Percentiles rank a stretch among this genome's conserved stretches.
These are phyloP conservation scores for Otus scops DNA, from an alignment of 2,797 vertebrate genomes.

Conservation along the genomic window DNA sequence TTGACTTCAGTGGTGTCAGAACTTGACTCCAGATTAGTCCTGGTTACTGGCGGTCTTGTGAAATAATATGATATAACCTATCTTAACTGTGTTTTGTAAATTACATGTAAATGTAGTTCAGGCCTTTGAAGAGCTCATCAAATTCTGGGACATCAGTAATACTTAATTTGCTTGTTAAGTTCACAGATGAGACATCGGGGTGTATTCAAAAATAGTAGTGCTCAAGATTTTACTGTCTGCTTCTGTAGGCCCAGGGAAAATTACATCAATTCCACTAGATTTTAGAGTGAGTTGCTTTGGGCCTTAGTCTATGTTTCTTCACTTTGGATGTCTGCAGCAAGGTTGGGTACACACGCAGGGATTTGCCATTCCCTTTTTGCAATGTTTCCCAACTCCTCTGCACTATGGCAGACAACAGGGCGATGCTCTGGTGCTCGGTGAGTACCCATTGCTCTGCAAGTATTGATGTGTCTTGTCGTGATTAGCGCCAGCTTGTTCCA, in stretches of 20 bases:
- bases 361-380: background rate
- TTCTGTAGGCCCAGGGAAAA: background rate
- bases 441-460: background rate
- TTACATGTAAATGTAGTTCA: background rate
- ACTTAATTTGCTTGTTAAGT: background rate
- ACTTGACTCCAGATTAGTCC: background rate
- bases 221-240: background rate
- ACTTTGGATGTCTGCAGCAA: background rate
- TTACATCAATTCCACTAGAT: accelerated
- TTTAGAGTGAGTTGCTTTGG: background rate
- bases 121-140: background rate
- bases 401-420: accelerated
- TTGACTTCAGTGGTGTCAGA: background rate
- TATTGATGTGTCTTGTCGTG: background rate
- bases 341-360: background rate
- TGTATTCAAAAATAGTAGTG: background rate
- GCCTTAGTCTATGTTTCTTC: background rate
- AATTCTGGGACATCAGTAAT: background rate
- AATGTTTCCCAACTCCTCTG: background rate
- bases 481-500: background rate
- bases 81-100: background rate
- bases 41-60: background rate
- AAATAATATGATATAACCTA: background rate
- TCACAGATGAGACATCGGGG: accelerated
- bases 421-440: accelerated